Conservation (phyloP, 2,888 invertebrate genomes). For the Netelia melanura region DNA sequence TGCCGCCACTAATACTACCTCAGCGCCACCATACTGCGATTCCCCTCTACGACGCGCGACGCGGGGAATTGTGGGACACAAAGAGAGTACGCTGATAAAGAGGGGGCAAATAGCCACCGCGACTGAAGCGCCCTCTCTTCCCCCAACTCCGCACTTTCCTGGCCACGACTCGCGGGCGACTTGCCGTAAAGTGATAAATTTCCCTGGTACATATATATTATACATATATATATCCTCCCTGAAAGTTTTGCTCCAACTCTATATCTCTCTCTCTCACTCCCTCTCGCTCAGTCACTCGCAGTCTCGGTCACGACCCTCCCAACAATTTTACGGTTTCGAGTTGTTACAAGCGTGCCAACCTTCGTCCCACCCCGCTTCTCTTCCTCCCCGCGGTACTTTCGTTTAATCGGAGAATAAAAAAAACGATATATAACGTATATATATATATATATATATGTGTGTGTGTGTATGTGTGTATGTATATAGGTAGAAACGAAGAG, state of each 20-base stretch:
- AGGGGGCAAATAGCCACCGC: conserved; percentile 20
- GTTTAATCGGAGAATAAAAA: conserved; percentile 66
- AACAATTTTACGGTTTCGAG: conserved; percentile 69
- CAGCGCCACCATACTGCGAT: conserved; percentile 69
- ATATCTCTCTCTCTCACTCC: conserved; percentile 35
- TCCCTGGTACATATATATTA: conserved; percentile 62
- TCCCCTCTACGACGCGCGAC: conserved; percentile 21
- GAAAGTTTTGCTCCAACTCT: conserved; percentile 63
- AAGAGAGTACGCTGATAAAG: conserved; percentile 37
- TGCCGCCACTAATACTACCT: conserved; percentile 17
- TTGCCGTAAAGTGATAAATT: conserved; percentile 72
- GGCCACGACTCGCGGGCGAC: conserved; percentile 67
- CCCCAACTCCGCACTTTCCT: conserved; percentile 42
- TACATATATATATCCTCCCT: conserved; percentile 46
- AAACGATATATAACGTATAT: conserved; percentile 4
- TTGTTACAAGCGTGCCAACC: conserved; percentile 67
- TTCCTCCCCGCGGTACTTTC: conserved; percentile 54
- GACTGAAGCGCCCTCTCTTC: conserved; percentile 26
- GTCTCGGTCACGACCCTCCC: conserved; percentile 66
- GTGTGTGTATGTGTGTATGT: not conserved
- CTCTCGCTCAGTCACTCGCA: conserved; percentile 12
- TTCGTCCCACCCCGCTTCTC: conserved; percentile 18
- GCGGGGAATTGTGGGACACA: conserved; percentile 45
- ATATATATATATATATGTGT: not conserved
- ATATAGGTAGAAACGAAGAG: conserved; percentile 39